Base-by-base conservation (phyloP, 2,797 vertebrate species). In the Calcarius lapponicus region DNA sequence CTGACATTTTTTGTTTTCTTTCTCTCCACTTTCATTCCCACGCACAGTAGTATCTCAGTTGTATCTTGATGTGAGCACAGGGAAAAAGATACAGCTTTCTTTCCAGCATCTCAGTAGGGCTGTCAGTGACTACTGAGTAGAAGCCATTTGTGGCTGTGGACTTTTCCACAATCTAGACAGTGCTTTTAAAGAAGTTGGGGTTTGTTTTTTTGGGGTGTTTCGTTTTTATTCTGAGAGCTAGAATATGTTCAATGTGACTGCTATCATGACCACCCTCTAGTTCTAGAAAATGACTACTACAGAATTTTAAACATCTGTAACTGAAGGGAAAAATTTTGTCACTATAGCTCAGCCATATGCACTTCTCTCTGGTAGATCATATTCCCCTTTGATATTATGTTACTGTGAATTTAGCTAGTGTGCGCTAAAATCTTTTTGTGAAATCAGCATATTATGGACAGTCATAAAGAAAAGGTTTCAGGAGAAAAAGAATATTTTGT, bases 1-100 rank as follows among this genome's bases (percentile, higher is more conserved):
- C 62, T 60, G 76, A 31, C 36, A 40, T 61, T 96, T 57, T 92
- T 71, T 94, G 36, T 80, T 93, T 93, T 96, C 71, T 86, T 86
- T 83, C 78, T 75, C 57, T 74, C n/a, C 80, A 72, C 43, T 72
- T 73, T 66, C 53, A 47, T 82, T 80, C 74, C n/a, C 56, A 12
- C 42, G 50, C 43, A 60, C 5, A 64, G 67, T 57, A 66, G 29
- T 89, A 91, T 80, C 86, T 93, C 32, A 32, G 38, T 75, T 69
- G 25, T 81, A 91, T 69, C 71, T 85, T 71, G 67, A 78, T 80
- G 60, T 67, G 25, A 74, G 43, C 48, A 34, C 4, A 67, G n/a
- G 64, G 61, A 72, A 83, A 88, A 94, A 86, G n/a, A 80, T 32
- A 42, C 10, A 71, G 17, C 22, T 88, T 91, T 73, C 40, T 26